Evolutionary conservation across 2,797 vertebrate species (phyloP).

Genomic region (Channa striata): DNA sequence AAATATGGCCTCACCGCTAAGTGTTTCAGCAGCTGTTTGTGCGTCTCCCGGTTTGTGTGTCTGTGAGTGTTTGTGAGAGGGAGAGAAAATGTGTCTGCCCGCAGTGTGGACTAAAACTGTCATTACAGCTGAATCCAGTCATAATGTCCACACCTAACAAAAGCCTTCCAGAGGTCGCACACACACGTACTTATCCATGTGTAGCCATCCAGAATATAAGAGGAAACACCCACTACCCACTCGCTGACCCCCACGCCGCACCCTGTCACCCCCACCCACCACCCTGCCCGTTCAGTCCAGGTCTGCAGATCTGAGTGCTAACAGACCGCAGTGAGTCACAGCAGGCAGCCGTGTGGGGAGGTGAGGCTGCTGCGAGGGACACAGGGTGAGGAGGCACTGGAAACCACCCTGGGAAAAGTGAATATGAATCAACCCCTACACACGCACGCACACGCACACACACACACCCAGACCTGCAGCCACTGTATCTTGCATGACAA

Average conservation of each 20-base stretch:
- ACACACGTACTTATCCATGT: slow-evolving; percentile 41
- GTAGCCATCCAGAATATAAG: slow-evolving; percentile 53
- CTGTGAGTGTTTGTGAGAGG: slow-evolving; percentile 16
- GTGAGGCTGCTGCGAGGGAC: slow-evolving; percentile 38
- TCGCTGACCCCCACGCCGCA: slow-evolving; percentile 48
- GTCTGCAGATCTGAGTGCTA: slow-evolving; percentile 50
- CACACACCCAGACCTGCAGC: slow-evolving; percentile 28
- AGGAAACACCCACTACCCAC: slow-evolving; percentile 67
- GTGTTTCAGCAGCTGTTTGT: slow-evolving; percentile 64
- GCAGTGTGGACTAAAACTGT: slow-evolving; percentile 48
- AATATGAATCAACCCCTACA: slow-evolving; percentile 30
- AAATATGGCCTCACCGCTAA: slow-evolving; percentile 68
- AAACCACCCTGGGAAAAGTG: slow-evolving; percentile 59
- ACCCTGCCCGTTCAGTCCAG: slow-evolving; percentile 31
- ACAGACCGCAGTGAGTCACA: slow-evolving; percentile 63
- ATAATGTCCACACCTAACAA: slow-evolving; percentile 70
- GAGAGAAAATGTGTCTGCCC: slow-evolving; percentile 5
- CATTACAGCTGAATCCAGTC: slow-evolving; percentile 64
- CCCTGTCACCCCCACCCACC: slow-evolving; percentile 32
- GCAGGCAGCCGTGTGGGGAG: slow-evolving; percentile 46
- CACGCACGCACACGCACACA: slow-evolving; percentile 24
- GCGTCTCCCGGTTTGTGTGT: slow-evolving; percentile 1
- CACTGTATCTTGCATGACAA: slow-evolving; percentile 50
- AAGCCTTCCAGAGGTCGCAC: slow-evolving; percentile 67
- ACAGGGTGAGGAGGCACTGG: slow-evolving; percentile 40